These are phyloP conservation scores for pig (Sus scrofa) DNA, from an alignment of 2,113 vertebrate species.

Conservation along the genomic window DNA sequence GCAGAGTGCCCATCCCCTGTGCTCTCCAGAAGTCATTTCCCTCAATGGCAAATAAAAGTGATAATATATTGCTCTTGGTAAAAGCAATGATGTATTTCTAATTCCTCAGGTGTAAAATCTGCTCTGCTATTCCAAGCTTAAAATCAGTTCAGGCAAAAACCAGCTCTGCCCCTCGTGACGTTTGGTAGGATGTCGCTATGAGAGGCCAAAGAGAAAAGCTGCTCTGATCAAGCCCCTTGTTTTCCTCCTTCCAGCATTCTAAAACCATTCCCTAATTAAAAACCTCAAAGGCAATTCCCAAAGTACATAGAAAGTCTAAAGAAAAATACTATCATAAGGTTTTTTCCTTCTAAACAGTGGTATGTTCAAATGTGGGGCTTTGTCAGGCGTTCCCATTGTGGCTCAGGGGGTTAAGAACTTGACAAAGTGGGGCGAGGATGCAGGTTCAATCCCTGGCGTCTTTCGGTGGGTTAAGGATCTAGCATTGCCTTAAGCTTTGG, in stretches of 20 bases:
- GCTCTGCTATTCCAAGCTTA: not conserved
- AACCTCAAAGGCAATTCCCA: not conserved
- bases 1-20: not conserved
- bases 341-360: not conserved
- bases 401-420: no score
- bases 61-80: not conserved
- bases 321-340: not conserved
- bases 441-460: no score
- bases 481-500: no score
- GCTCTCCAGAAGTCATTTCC: not conserved
- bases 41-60: not conserved
- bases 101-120: not conserved
- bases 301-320: not conserved
- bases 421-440: no score
- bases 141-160: not conserved
- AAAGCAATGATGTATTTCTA: not conserved
- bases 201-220: not conserved
- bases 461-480: no score
- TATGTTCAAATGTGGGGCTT: not conserved
- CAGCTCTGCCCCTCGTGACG: not conserved
- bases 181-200: not conserved
- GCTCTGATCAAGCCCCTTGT: not conserved
- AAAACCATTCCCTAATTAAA: slow-evolving; percentile 15
- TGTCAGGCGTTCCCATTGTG: not conserved
- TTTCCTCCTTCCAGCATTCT: not conserved